Conservation (phyloP, 2,888 invertebrate genomes). For the Tubiluchus corallicola region DNA sequence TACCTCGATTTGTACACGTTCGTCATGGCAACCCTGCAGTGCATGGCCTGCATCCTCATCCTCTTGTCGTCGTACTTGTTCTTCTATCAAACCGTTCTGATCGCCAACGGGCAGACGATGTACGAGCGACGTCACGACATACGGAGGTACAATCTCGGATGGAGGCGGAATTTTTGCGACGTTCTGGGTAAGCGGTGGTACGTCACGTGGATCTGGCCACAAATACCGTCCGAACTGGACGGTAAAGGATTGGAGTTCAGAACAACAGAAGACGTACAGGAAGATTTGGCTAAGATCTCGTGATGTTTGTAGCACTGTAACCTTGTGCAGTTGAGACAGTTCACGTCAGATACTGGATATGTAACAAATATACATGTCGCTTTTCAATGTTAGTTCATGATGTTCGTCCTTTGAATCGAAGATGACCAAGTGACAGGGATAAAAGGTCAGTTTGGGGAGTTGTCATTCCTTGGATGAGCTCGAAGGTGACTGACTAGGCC, state of each 20-base stretch:
- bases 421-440: background rate
- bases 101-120: background rate
- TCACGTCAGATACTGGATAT: no score
- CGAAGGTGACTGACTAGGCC: no score
- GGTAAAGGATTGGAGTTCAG: background rate
- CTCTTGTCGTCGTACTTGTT: background rate
- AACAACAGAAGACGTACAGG: background rate
- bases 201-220: background rate
- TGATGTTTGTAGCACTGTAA: background rate
- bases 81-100: background rate
- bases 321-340: no score
- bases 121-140: background rate
- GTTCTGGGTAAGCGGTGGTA: background rate
- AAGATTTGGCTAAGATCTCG: background rate
- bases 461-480: no score
- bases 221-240: background rate
- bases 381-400: slow-evolving; percentile 3
- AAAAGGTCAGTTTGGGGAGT: no score
- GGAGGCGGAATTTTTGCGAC: background rate
- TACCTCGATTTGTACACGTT: slow-evolving; percentile 3
- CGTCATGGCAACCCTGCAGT: background rate
- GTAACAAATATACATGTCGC: no score
- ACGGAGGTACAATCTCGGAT: background rate
- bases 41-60: background rate
- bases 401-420: no score